Base-by-base conservation (phyloP, 1,140 invertebrate species). In the Maconellicoccus hirsutus region DNA sequence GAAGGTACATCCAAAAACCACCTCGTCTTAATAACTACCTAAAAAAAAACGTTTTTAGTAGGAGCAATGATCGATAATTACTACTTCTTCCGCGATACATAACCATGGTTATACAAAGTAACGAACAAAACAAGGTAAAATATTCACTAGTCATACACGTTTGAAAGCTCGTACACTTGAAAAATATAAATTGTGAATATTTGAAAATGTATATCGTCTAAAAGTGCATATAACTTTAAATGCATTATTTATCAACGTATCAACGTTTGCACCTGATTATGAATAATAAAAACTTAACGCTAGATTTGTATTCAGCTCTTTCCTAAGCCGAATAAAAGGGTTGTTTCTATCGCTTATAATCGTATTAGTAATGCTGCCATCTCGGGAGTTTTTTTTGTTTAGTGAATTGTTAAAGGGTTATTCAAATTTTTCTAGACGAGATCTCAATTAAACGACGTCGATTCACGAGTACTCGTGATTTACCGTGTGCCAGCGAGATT, bases 171-270 rank as follows among this genome's bases (percentile, higher is more conserved):
- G 42, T 52, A 16, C 42, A 52, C 42, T 52, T 16, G 10, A 14
- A 14, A 52, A 52, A 52, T 52, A 52, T 52, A 2, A 52, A 8
- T 16, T 16, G 42, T 6, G 10, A 8, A 52, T 52, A n/a, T 52
- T 52, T 52, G n/a, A 52, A 52, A 52, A 52, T 52, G 6, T 16
- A 52, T 52, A 52, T 33, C 42, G 42, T 52, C 42, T 52, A 14
- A 52, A 19, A 52, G 29, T 52, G 42, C 42, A 19, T 52, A 52
- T 52, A 16, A 16, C 10, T 52, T 6, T 38, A 38, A 14, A 38
- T 52, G n/a, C n/a, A 16, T 52, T 52, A 52, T 52, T 52, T 52
- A 52, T 52, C n/a, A 52, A 52, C n/a, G 42, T 52, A 52, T 52
- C 12, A 52, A 52, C n/a, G 42, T 52, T 52, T 52, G n/a, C 42